These are phyloP conservation scores for Saccostrea echinata DNA, from an alignment of 1,140 invertebrate genomes.

Conservation along the genomic window DNA sequence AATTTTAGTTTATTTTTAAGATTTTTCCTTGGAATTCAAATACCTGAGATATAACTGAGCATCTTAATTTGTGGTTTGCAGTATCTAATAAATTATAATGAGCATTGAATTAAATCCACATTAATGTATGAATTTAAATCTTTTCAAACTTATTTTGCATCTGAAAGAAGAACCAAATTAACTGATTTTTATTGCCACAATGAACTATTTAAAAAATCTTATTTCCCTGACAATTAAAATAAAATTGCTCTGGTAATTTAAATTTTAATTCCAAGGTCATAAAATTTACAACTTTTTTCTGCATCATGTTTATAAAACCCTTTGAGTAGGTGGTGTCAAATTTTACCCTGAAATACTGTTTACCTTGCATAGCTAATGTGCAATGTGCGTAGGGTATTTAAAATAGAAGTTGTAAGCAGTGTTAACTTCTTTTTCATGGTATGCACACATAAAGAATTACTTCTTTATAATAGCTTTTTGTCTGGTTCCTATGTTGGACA, in stretches of 20 bases:
- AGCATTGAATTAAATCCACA: background rate
- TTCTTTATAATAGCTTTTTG: slow-evolving; percentile 5
- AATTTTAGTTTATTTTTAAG: too few relatives aligned
- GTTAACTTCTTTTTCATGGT: background rate
- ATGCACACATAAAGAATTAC: background rate
- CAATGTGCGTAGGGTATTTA: background rate
- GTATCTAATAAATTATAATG: too few relatives aligned
- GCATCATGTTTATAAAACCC: background rate
- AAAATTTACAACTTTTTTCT: background rate
- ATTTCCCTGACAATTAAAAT: background rate
- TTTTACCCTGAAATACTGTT: background rate
- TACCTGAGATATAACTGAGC: too few relatives aligned
- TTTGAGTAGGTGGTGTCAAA: background rate
- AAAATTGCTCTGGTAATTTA: background rate
- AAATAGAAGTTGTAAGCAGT: slow-evolving; percentile 3
- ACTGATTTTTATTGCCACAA: background rate
- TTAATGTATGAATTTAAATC: background rate
- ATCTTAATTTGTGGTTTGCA: too few relatives aligned
- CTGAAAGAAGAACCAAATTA: background rate
- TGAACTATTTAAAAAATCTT: background rate
- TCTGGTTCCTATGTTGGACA: background rate
- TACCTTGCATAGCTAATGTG: background rate
- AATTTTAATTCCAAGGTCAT: background rate
- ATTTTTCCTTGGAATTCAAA: too few relatives aligned
- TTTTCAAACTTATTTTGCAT: background rate